A percentile compares a stretch with the other conserved stretches of the same genome.
These are phyloP conservation scores for Hozukius guyotensis DNA, from an alignment of 2,797 vertebrate species.

Conservation along the genomic window DNA sequence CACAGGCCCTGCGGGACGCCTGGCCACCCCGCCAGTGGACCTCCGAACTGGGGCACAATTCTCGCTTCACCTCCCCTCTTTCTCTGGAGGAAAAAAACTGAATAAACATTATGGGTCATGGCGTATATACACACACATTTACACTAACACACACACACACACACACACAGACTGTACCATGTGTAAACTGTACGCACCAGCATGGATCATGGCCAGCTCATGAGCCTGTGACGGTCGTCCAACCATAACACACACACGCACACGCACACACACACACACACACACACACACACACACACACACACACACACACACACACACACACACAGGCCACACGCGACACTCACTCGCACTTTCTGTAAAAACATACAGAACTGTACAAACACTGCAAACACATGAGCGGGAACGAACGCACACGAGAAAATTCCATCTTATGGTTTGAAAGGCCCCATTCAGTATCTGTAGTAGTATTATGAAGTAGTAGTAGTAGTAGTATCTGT, in stretches of 20 bases:
- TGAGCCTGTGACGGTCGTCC: conserved; percentile 64
- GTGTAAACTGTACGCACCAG: conserved; percentile 71
- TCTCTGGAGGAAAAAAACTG: conserved; percentile 16
- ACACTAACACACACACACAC: conserved; percentile 30
- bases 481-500: too few relatives aligned
- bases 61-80: conserved; percentile 10
- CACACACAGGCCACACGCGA: conserved; percentile 40
- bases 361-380: conserved; percentile 67
- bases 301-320: conserved; percentile 58
- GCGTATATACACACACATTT: conserved; percentile 28
- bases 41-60: conserved; percentile 18
- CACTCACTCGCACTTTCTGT: conserved; percentile 42
- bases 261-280: conserved; percentile 39
- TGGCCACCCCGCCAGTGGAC: conserved; percentile 37
- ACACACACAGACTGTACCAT: conserved; percentile 16
- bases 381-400: conserved; percentile 48
- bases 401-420: conserved; percentile 39
- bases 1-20: conserved; percentile 37
- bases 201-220: conserved; percentile 69
- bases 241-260: conserved; percentile 60
- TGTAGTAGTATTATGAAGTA: too few relatives aligned
- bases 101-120: conserved; percentile 31
- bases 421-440: conserved; percentile 38
- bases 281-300: too few relatives aligned
- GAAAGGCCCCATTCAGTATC: conserved; percentile 41